A percentile compares a stretch with the other conserved stretches of the same genome.
Evolutionary conservation across 2,888 invertebrate genomes (phyloP).

Genomic region (Microplitis deprimator): DNA sequence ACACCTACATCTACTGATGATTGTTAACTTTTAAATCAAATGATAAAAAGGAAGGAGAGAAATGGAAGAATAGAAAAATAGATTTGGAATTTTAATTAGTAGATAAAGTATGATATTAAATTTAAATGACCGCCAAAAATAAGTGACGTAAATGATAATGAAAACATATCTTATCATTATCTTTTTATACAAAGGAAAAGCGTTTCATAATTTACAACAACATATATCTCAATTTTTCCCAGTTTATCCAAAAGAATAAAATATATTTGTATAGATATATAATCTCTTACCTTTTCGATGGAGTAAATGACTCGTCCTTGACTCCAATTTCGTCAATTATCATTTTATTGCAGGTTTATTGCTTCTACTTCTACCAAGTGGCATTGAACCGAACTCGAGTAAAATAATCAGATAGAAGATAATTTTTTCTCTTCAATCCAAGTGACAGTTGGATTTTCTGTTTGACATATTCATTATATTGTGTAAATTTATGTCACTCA

Average conservation of each 20-base stretch:
- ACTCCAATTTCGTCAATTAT: constrained; percentile 21
- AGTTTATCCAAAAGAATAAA: constrained; percentile 3
- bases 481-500: background rate
- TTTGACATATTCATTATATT: constrained; percentile 1
- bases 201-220: background rate
- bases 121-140: background rate
- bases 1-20: background rate
- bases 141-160: background rate
- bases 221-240: background rate
- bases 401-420: constrained; percentile 11
- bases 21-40: background rate
- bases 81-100: background rate
- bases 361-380: background rate
- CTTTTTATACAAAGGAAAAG: background rate
- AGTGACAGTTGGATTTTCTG: constrained; percentile 10
- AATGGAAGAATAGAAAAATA: background rate
- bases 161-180: background rate
- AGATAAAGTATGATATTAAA: background rate
- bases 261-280: background rate
- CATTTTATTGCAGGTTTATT: constrained; percentile 12
- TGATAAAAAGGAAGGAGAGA: background rate
- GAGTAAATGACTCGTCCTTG: constrained; percentile 4
- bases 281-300: constrained; percentile 19
- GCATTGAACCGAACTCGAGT: constrained; percentile 13
- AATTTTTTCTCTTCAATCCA: constrained; percentile 10